Evolutionary conservation across 2,797 vertebrate genomes (phyloP).

Genomic region (Tapera naevia): DNA sequence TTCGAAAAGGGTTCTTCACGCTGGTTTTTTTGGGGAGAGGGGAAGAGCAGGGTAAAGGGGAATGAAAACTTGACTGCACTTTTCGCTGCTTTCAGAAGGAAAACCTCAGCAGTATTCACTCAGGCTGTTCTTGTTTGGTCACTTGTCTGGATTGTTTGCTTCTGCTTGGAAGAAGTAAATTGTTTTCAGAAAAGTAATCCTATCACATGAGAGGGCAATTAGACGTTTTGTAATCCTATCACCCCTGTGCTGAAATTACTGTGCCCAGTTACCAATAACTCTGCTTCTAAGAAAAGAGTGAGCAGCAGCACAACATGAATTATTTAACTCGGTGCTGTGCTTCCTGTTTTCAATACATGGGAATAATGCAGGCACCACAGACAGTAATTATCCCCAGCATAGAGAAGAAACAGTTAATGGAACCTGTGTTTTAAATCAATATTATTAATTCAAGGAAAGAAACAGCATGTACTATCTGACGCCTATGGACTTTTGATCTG

Average conservation of each 20-base stretch:
- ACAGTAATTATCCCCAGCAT: conserved; percentile 23
- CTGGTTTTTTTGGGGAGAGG: neutral
- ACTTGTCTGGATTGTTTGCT: conserved; percentile 24
- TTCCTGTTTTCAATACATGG: conserved; percentile 31
- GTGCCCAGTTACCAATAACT: conserved; percentile 32
- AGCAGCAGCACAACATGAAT: conserved; percentile 58
- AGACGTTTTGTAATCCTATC: conserved; percentile 48
- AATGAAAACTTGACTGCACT: neutral
- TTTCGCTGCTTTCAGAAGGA: neutral
- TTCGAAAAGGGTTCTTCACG: neutral
- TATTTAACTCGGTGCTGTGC: conserved; percentile 33
- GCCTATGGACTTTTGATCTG: conserved; percentile 60
- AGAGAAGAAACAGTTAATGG: conserved; percentile 54
- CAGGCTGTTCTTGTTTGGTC: conserved; percentile 22
- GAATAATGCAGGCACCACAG: conserved; percentile 5
- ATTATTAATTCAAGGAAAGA: conserved; percentile 64
- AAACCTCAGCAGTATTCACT: neutral
- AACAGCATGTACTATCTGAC: conserved; percentile 62
- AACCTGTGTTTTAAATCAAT: conserved; percentile 65
- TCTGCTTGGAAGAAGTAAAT: conserved; percentile 27
- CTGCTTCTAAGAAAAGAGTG: conserved; percentile 40
- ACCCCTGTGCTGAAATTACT: conserved; percentile 35
- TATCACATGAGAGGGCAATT: conserved; percentile 35
- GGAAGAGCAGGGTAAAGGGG: neutral
- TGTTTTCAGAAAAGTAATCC: conserved; percentile 42